phyloP scores from a whole-genome alignment of 2,888 invertebrate genomes.

The Silvanus unidentatus region DNA sequence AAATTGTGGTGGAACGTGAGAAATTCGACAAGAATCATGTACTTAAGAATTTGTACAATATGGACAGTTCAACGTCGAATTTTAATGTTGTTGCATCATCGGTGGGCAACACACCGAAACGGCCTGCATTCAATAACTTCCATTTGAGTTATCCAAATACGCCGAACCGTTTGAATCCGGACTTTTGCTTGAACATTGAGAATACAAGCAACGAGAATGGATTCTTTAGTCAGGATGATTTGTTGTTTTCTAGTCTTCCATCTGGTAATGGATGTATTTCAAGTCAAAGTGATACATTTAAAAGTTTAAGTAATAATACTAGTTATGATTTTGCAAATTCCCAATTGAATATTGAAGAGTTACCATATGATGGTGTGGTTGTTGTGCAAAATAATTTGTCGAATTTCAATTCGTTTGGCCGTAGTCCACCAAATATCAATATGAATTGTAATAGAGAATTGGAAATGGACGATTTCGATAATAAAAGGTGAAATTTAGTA shows the following conservation, averaged over 20 bases:
- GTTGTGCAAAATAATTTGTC: conserved; percentile 16
- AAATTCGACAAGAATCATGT: conserved; percentile 47
- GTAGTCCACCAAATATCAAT: conserved; percentile 22
- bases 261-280: conserved; percentile 17
- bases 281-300: conserved; percentile 5
- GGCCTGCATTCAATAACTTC: conserved; percentile 3
- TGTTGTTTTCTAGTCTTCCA: conserved; percentile 31
- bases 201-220: conserved; percentile 17
- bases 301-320: conserved; percentile 29
- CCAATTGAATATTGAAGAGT: conserved; percentile 31
- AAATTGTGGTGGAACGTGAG: conserved; percentile 50
- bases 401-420: conserved; percentile 30
- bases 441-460: conserved; percentile 20
- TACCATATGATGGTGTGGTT: conserved; percentile 30
- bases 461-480: conserved; percentile 37
- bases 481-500: conserved; percentile 34
- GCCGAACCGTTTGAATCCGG: too few species aligned
- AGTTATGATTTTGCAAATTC: conserved; percentile 33
- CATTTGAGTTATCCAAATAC: conserved; percentile 8
- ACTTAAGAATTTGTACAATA: conserved; percentile 47
- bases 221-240: conserved; percentile 29
- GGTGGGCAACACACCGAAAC: conserved; percentile 1
- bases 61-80: conserved; percentile 14
- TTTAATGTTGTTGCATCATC: conserved; percentile 5
- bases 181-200: neutral